phyloP scores from a whole-genome alignment of 37 sponge, comb jelly and placozoan species.

The Theonella swinhoei region DNA sequence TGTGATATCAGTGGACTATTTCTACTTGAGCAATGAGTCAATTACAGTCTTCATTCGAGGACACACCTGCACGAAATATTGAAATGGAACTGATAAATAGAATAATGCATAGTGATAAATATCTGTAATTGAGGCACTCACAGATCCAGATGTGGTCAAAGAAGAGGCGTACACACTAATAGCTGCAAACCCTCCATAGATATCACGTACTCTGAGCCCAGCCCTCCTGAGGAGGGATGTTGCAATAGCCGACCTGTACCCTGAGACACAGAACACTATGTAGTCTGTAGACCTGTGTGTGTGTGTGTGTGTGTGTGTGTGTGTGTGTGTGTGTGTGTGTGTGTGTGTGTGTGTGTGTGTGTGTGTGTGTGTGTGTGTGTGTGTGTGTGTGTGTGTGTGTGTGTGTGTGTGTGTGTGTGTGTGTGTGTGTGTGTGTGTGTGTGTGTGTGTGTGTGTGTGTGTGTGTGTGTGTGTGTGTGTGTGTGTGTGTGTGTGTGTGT shows the following conservation, averaged over 20 bases:
- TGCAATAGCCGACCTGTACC: constrained; percentile 83
- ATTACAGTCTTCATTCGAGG: neutral
- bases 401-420: too few species aligned
- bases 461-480: too few species aligned
- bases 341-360: too few species aligned
- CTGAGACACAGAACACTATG: constrained; percentile 68
- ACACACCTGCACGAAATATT: constrained; percentile 1
- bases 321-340: too few species aligned
- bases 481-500: too few species aligned
- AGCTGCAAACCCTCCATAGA: constrained; percentile 80
- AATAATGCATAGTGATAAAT: neutral
- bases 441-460: too few species aligned
- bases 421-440: too few species aligned
- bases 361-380: too few species aligned
- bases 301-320: neutral
- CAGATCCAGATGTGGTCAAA: constrained; percentile 66
- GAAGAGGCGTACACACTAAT: constrained; percentile 59
- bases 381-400: too few species aligned
- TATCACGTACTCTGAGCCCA: constrained; percentile 64
- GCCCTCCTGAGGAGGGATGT: constrained; percentile 54
- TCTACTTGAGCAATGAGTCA: neutral
- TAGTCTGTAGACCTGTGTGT: constrained; percentile 52
- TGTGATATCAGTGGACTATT: too few species aligned
- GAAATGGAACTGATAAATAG: neutral
- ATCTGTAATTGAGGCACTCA: neutral